Percentiles rank a stretch among this genome's conserved stretches.
Evolutionary conservation across 1,140 invertebrate species (phyloP).

Genomic region (Bombus vancouverensis): DNA sequence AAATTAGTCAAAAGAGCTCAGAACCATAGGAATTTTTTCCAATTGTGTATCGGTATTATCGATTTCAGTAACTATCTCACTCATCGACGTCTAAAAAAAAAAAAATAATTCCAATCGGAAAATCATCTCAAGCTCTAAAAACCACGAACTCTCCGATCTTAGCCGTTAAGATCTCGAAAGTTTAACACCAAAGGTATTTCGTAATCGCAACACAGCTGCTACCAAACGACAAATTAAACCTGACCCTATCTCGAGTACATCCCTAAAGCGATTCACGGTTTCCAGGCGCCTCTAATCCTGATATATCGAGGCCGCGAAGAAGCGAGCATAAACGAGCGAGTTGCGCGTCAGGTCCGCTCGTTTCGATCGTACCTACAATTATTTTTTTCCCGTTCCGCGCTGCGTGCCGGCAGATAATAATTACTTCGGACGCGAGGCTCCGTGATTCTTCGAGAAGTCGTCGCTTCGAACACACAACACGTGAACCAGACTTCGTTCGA

Average conservation of each 20-base stretch:
- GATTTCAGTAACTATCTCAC: too few species aligned
- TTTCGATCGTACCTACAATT: slow-evolving; percentile 24
- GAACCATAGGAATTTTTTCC: too few species aligned
- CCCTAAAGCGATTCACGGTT: neutral
- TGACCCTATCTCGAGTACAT: too few species aligned
- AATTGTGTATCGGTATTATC: too few species aligned
- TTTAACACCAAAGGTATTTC: too few species aligned
- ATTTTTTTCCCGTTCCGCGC: slow-evolving; percentile 24
- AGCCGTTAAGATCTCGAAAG: too few species aligned
- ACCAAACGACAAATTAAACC: neutral
- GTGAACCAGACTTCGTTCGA: slow-evolving; percentile 5
- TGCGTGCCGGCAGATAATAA: slow-evolving; percentile 49
- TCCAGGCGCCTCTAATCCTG: slow-evolving; percentile 7
- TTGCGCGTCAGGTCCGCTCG: neutral
- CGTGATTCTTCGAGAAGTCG: slow-evolving; percentile 49
- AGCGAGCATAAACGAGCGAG: slow-evolving; percentile 9
- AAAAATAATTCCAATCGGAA: too few species aligned
- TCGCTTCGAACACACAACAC: neutral
- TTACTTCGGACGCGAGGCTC: slow-evolving; percentile 35
- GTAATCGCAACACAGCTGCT: neutral
- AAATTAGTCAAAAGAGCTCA: accelerated
- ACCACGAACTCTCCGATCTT: too few species aligned
- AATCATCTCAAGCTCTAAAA: too few species aligned
- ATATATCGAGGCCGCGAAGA: slow-evolving; percentile 7
- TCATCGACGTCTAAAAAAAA: too few species aligned